Evolutionary conservation across 2,113 vertebrate species (phyloP).

Genomic region (Phocoena sinus): DNA sequence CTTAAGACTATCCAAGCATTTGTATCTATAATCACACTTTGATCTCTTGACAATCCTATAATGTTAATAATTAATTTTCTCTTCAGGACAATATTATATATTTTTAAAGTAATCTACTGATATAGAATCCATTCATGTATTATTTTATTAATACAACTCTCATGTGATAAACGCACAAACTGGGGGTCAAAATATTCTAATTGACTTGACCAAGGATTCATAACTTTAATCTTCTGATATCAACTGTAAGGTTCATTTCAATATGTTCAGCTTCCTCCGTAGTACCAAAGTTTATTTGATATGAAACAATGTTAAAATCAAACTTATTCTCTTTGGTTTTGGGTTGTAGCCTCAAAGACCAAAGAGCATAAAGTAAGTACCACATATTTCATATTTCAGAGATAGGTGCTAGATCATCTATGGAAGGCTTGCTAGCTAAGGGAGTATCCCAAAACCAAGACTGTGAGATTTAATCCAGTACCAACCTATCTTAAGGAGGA

Average conservation of each 20-base stretch:
- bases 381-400: background rate
- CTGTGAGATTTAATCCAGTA: background rate
- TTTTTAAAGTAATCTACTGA: background rate
- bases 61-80: background rate
- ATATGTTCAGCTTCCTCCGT: background rate
- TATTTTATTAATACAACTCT: background rate
- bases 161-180: background rate
- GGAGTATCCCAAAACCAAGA: background rate
- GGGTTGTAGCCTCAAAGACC: background rate
- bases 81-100: background rate
- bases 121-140: background rate
- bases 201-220: background rate
- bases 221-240: background rate
- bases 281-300: background rate
- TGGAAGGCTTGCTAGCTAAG: background rate
- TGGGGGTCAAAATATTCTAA: background rate
- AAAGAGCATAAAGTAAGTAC: background rate
- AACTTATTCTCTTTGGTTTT: background rate
- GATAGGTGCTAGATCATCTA: background rate
- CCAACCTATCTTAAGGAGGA: background rate
- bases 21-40: background rate
- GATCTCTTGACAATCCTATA: background rate
- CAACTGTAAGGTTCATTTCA: background rate
- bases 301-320: background rate
- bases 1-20: background rate